Percentiles rank a stretch among this genome's conserved stretches.
phyloP scores from a whole-genome alignment of 2,113 vertebrate genomes.

The Coracopsis vasa region DNA sequence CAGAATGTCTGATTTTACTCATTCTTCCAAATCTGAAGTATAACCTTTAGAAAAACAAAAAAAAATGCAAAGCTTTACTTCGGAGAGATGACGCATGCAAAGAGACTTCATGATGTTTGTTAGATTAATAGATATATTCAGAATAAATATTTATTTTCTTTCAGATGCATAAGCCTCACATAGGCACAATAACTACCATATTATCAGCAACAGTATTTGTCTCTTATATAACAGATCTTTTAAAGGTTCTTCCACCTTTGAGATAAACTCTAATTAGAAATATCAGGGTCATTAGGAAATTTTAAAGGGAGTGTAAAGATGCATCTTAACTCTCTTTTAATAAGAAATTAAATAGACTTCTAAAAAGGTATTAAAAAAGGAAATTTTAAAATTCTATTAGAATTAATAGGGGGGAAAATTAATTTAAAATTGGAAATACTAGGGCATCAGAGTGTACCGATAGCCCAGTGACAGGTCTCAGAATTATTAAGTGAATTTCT shows the following conservation, averaged over 20 bases:
- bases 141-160: slow-evolving; percentile 26
- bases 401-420: neutral
- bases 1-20: neutral
- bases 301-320: neutral
- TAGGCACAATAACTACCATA: neutral
- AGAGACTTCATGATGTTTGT: neutral
- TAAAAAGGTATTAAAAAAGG: neutral
- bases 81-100: neutral
- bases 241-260: neutral
- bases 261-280: neutral
- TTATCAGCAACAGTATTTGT: neutral
- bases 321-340: neutral
- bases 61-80: neutral
- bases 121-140: neutral
- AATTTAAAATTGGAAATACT: neutral
- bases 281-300: neutral
- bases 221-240: neutral
- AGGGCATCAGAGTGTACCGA: neutral
- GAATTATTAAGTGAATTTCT: neutral
- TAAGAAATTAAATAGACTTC: neutral
- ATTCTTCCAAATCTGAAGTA: neutral
- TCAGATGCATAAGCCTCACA: neutral
- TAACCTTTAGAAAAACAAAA: neutral
- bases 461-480: neutral
- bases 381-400: neutral